Evolutionary conservation across 2,888 invertebrate genomes (phyloP), one percentile per base, ranked within the genome.

Genomic region (Scrobipalpa costella): DNA sequence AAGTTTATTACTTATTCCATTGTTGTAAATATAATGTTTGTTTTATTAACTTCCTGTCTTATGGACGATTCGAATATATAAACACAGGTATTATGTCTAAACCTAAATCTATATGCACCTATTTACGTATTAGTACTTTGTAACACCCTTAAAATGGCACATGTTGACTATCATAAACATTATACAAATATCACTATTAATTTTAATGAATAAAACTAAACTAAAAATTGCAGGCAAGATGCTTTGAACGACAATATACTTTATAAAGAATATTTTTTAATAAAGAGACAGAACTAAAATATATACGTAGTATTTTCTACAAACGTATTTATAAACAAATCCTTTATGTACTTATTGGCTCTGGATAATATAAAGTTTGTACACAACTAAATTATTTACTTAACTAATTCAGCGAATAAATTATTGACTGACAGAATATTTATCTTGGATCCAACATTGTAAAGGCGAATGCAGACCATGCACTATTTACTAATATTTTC

Each of bases 61-160:
- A 27, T 3, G 27, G 27, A 27, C 27, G 27, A 27, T 27, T 38
- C 38, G 15, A 15, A 5, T 15, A 15, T 1, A 55, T 15, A 55
- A 1, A n/a, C 8, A 13, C 11, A 15, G 13, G 9, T 47, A 47
- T 13, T 55, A 33, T 27, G 2, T 52, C 5, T 9, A 19, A 19
- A 13, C 1, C 44, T 44, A n/a, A 44, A 44, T n/a, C 5, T 19
- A 21, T 34, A 34, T 55, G 52, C 27, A 52, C 52, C 34, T 34
- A 55, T 15, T 59, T 59, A n/a, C 13, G 27, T 59, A 44, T 38
- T 49, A 60, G 27, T 60, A 64, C 52, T 61, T 64, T 61, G 60
- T 64, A 40, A 64, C 33, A 67, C 34, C 71, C 69, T 71, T 66
- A 73, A 72, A 77, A 84, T 85, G 85, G 85, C 85, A 85, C 85